These are phyloP conservation scores for Huso huso DNA, from an alignment of 2,797 vertebrate species.

Conservation along the genomic window DNA sequence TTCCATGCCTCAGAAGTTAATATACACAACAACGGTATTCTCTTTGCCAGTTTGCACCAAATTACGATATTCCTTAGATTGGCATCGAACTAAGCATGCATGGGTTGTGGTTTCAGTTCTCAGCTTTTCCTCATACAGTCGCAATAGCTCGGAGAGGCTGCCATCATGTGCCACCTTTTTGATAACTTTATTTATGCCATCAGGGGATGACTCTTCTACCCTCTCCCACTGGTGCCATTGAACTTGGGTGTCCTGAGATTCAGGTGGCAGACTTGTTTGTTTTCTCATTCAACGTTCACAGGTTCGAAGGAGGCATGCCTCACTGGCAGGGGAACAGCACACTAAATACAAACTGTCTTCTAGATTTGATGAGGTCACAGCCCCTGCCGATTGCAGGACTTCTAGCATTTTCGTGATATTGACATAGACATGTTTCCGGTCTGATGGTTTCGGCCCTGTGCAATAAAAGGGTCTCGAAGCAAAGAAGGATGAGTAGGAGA, in stretches of 20 bases:
- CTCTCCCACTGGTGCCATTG: conserved; percentile 22
- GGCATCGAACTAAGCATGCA: conserved; percentile 21
- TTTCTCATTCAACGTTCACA: conserved; percentile 16
- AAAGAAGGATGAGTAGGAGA: conserved; percentile 26
- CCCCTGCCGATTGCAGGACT: conserved; percentile 9
- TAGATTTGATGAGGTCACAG: conserved; percentile 16
- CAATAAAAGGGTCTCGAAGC: conserved; percentile 19
- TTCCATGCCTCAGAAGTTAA: conserved; percentile 25
- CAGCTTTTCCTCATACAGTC: conserved; percentile 18
- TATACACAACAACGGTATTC: conserved; percentile 20
- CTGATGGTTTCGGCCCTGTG: conserved; percentile 16
- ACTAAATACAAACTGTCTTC: conserved; percentile 18
- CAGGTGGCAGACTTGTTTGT: conserved; percentile 2
- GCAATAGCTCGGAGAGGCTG: conserved; percentile 14
- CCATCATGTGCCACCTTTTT: conserved; percentile 14
- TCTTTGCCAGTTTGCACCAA: conserved; percentile 20
- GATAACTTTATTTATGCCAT: conserved; percentile 11
- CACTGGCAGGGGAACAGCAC: conserved; percentile 12
- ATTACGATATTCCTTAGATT: conserved; percentile 19
- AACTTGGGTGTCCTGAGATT: conserved; percentile 12
- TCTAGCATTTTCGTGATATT: conserved; percentile 21
- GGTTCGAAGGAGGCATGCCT: conserved; percentile 14
- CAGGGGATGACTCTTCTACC: conserved; percentile 13
- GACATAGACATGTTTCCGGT: conserved; percentile 16
- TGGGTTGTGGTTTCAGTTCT: conserved; percentile 20